Evolutionary conservation across 2,797 vertebrate species (phyloP), one percentile per base, ranked within the genome.

Genomic region (Acomys russatus): DNA sequence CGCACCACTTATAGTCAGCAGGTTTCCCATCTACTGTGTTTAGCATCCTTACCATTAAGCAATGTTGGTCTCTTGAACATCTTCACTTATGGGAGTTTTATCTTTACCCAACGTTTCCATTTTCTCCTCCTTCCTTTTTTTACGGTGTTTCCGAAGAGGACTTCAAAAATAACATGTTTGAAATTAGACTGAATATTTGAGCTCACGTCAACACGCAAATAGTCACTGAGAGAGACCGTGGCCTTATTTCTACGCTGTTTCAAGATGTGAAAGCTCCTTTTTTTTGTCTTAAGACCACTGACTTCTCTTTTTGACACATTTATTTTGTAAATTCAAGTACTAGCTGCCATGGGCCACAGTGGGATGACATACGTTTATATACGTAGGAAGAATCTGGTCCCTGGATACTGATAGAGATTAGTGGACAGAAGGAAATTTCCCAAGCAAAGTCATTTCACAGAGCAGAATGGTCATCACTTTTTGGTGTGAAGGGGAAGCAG

Each of bases 61-160:
- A 38, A 98, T 98, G 83, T 96, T 97, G 2, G 98, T 98, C 94
- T 98, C 98, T 91, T 98, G 98, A 28, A 85, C 97, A 92, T 98
- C 98, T 93, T 98, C 98, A 73, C 95, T 97, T 94, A 90, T 91
- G 89, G 97, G 94, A 90, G 97, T 88, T 80, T 51, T 54, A 23
- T 98, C 96, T 97, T 98, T 98, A 95, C 96, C 98, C 70, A 98
- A 76, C 0, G 97, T 97, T 94, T 98, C 97, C 96, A 98, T 98
- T 92, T 98, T 98, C 79, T 98, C 92, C 95, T 98, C 97, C 7
- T 97, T 98, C 94, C 98, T 99, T 97, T 98, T 98, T 89, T 97
- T 98, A 4, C 85, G 98, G 88, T 95, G 97, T 96, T 92, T 98
- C 96, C 94, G 96, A 86, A 97, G 98, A 85, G 98, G 98, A 95